Evolutionary conservation across 2,797 vertebrate genomes (phyloP).

Genomic region (Myotis planiceps): DNA sequence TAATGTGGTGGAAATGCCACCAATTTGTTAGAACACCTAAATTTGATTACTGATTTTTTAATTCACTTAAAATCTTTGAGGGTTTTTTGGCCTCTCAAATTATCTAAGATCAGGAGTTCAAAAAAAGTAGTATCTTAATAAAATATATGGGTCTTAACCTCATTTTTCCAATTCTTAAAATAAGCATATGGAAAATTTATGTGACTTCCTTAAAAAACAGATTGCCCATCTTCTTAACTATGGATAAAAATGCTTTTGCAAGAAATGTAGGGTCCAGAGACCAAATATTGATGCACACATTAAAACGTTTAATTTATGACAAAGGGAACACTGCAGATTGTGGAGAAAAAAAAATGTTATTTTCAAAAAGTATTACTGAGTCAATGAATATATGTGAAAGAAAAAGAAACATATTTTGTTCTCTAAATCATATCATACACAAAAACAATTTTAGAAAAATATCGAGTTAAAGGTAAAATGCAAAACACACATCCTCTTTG

Average conservation of each 20-base stretch:
- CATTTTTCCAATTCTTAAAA: not conserved
- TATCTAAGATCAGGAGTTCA: not conserved
- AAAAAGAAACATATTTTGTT: not conserved
- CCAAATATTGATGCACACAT: not conserved
- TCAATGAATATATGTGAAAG: not conserved
- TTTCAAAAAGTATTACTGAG: not conserved
- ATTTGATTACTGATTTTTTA: not conserved
- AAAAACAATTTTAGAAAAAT: not conserved
- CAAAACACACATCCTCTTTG: not conserved
- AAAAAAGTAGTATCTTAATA: not conserved
- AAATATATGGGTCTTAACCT: not conserved
- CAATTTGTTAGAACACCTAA: not conserved
- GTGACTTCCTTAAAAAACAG: not conserved
- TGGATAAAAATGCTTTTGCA: not conserved
- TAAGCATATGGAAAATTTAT: not conserved
- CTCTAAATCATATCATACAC: not conserved
- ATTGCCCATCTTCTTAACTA: not conserved
- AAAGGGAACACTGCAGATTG: not conserved
- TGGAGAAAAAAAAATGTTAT: not conserved
- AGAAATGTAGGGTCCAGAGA: not conserved
- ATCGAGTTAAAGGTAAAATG: not conserved
- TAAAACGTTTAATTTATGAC: not conserved
- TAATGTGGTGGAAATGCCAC: not conserved
- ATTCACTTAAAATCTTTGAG: not conserved
- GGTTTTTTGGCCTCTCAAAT: not conserved